These are phyloP conservation scores for Spisula subtruncata DNA, from an alignment of 2,888 invertebrate species.

Conservation along the genomic window DNA sequence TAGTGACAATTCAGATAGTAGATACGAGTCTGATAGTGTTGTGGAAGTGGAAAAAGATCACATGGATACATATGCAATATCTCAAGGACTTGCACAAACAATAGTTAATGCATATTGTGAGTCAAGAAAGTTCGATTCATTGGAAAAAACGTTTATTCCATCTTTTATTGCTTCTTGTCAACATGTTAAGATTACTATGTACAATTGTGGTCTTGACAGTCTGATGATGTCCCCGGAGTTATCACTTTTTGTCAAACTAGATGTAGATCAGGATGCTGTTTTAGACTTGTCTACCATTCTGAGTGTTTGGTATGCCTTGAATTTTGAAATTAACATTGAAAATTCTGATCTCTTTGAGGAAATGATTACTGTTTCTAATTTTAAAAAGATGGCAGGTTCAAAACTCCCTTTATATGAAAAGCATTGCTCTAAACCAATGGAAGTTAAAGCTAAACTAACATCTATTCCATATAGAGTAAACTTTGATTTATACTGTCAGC, in stretches of 20 bases:
- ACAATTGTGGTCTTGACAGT: not conserved
- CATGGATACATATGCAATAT: not conserved
- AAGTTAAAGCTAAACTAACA: not conserved
- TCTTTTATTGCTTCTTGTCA: not conserved
- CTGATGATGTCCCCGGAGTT: not conserved
- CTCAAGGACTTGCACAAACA: not conserved
- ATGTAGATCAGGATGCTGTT: not conserved
- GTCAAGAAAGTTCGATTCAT: not conserved
- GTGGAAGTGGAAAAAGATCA: not conserved
- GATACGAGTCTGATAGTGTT: not conserved
- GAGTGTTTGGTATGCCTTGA: not conserved
- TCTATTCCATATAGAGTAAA: not conserved
- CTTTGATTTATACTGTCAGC: not conserved
- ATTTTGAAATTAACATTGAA: not conserved
- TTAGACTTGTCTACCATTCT: not conserved
- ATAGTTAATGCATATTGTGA: not conserved
- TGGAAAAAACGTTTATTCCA: not conserved
- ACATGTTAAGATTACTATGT: not conserved
- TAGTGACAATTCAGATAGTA: not conserved
- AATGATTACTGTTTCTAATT: conserved; percentile 1
- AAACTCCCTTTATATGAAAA: not conserved
- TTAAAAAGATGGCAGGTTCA: not conserved
- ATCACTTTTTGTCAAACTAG: not conserved
- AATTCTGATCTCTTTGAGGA: not conserved
- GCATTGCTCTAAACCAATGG: conserved; percentile 1